These are phyloP conservation scores for Erynnis tages DNA, from an alignment of 2,888 invertebrate genomes.

Conservation along the genomic window DNA sequence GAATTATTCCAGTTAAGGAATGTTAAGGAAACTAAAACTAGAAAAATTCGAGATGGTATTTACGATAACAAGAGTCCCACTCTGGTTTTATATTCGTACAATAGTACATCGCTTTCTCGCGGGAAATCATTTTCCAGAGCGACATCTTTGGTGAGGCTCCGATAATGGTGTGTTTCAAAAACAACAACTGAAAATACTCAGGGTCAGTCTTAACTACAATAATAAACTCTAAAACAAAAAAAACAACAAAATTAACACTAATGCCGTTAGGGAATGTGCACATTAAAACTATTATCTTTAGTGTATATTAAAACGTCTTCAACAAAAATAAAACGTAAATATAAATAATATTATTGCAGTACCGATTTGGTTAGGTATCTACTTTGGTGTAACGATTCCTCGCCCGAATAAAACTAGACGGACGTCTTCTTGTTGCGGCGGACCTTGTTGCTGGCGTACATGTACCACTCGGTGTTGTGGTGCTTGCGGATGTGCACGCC, in stretches of 20 bases:
- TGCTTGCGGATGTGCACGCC: constrained; percentile 91
- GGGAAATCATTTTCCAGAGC: not conserved
- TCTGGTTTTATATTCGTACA: not conserved
- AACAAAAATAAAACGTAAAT: constrained; percentile 65
- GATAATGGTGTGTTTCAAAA: constrained; percentile 8
- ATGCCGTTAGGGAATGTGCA: constrained; percentile 78
- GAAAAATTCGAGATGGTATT: constrained; percentile 69
- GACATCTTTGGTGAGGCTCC: constrained; percentile 13
- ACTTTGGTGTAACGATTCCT: constrained; percentile 68
- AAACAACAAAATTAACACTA: constrained; percentile 73
- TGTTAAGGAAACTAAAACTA: constrained; percentile 69
- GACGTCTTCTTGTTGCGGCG: constrained; percentile 73
- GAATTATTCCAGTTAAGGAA: constrained; percentile 75
- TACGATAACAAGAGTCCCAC: constrained; percentile 31
- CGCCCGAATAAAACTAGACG: constrained; percentile 34
- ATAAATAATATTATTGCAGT: constrained; percentile 76
- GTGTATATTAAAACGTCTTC: constrained; percentile 70
- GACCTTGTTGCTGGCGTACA: constrained; percentile 75
- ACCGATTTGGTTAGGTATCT: constrained; percentile 78
- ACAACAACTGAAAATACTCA: constrained; percentile 53
- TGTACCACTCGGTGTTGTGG: constrained; percentile 82
- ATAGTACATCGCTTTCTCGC: not conserved
- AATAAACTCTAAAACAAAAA: constrained; percentile 76
- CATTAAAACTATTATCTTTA: constrained; percentile 66
- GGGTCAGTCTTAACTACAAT: constrained; percentile 78